Base-by-base conservation (phyloP, 2,113 vertebrate genomes). In the Salminus brasiliensis region DNA sequence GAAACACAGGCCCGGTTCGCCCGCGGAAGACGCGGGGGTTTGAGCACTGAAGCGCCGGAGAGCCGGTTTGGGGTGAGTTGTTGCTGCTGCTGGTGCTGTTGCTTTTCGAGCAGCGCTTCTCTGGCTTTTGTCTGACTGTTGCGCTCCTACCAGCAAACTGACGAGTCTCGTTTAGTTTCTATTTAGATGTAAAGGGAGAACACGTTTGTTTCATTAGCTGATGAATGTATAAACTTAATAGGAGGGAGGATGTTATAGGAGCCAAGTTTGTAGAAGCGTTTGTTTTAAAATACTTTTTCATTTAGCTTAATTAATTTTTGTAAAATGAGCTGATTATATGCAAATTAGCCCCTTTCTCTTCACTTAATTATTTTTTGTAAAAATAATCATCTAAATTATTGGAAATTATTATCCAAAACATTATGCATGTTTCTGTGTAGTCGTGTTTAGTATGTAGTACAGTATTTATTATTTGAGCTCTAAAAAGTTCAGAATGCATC, bases 71-170 rank as follows among this genome's bases (percentile, higher is more conserved):
- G 34, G 59, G 60, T 63, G 60, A 63, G 60, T 63, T 63, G 7
- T 63, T 34, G 47, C 6, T 45, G 39, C 1, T 47, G 45, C 13
- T 16, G 45, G 3, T 47, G 47, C 18, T 49, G 43, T 45, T 45
- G 43, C 43, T 45, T 60, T 27, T 30, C 57, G 57, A 60, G 55
- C 10, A 3, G 57, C n/a, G 15, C 62, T 69, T 79, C 10, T 59
- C 68, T 36, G 59, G 78, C 78, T 79, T 79, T 79, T 79, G 78
- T 79, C 78, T 65, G 39, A 41, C 43, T 72, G 68, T 52, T 65
- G 77, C 63, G 59, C 72, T n/a, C n/a, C n/a, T n/a, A n/a, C n/a
- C n/a, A n/a, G 77, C 69, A 57, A 52, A 53, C 55, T 47, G 41
- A 23, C 15, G 10, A 69, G 52, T 43, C 72, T 79, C 65, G 41